Conservation (phyloP, 2,888 invertebrate species). For the Plusia festucae region DNA sequence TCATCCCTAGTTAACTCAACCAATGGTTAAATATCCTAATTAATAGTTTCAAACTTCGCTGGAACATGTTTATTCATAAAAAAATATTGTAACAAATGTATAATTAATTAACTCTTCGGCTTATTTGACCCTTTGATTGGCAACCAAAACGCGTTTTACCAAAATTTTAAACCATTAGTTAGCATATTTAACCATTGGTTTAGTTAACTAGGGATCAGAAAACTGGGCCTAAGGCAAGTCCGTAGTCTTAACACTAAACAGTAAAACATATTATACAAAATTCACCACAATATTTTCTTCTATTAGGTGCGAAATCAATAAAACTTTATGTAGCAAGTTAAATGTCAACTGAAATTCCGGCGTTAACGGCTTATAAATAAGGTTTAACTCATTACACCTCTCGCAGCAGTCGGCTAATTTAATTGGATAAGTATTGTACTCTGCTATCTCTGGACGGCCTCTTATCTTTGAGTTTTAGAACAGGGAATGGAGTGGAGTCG, state of each 20-base stretch:
- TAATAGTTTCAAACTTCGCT: no score
- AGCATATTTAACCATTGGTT: no score
- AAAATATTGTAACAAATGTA: no score
- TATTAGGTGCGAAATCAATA: conserved; percentile 44
- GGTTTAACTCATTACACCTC: conserved; percentile 71
- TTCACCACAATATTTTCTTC: neutral
- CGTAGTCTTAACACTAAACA: neutral
- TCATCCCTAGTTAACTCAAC: no score
- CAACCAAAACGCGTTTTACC: neutral
- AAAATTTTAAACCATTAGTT: no score
- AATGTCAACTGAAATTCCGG: conserved; percentile 60
- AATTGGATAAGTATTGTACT: conserved; percentile 85
- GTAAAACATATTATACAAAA: neutral
- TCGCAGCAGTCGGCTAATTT: conserved; percentile 75
- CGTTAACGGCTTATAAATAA: conserved; percentile 61
- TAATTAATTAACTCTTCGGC: no score
- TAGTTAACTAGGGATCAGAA: no score
- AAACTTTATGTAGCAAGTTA: conserved; percentile 35
- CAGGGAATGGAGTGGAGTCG: conserved; percentile 57
- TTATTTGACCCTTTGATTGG: no score
- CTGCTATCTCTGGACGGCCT: conserved; percentile 76
- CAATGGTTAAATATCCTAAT: no score
- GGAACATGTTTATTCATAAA: no score
- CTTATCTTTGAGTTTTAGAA: conserved; percentile 74
- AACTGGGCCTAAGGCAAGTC: neutral